Conservation (phyloP, 2,888 invertebrate species). For the Lacanobia oleracea region DNA sequence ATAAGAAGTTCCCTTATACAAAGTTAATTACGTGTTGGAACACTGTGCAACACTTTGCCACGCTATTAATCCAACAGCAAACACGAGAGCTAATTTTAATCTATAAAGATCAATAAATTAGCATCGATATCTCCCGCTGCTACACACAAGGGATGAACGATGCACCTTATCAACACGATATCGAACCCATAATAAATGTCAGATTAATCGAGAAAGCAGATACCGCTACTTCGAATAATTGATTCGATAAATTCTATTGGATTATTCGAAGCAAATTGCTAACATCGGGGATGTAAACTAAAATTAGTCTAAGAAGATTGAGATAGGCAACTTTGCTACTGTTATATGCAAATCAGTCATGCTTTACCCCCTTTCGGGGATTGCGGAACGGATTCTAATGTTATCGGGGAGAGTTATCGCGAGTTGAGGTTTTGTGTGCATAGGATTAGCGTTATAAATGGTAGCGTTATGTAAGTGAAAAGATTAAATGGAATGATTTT, state of each 20-base stretch:
- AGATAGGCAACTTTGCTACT: conserved; percentile 45
- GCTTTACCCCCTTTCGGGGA: conserved; percentile 29
- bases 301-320: conserved; percentile 49
- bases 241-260: conserved; percentile 47
- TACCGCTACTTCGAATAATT: conserved; percentile 44
- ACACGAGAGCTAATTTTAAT: conserved; percentile 2
- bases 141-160: conserved; percentile 20
- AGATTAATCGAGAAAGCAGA: conserved; percentile 50
- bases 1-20: background rate
- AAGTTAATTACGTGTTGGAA: background rate
- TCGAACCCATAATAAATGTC: conserved; percentile 42
- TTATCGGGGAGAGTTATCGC: conserved; percentile 41
- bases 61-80: background rate
- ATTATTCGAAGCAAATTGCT: conserved; percentile 54
- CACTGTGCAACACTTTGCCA: too few relatives aligned
- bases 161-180: conserved; percentile 37
- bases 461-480: background rate
- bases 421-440: conserved; percentile 34
- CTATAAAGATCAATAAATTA: conserved; percentile 7
- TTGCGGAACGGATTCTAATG: conserved; percentile 22
- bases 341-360: conserved; percentile 56
- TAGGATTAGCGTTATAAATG: conserved; percentile 46
- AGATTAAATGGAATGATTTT: conserved; percentile 8
- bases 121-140: conserved; percentile 10
- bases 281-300: conserved; percentile 31